phyloP scores from a whole-genome alignment of 92 coral and sea anemone genomes.

The Phenganax subtilis region DNA sequence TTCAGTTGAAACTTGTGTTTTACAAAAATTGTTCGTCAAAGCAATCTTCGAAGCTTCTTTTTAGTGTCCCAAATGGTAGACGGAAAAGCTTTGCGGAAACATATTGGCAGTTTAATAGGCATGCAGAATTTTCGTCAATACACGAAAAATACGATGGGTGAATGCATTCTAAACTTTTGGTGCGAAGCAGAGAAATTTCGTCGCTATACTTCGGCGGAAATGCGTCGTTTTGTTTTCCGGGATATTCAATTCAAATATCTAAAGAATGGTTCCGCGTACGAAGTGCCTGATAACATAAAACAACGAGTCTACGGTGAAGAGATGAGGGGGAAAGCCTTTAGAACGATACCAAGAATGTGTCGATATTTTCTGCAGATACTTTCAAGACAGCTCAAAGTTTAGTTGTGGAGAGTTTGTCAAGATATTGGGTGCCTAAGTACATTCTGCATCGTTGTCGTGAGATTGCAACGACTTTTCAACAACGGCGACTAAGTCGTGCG shows the following conservation, averaged over 20 bases:
- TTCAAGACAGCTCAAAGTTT: constrained; percentile 60
- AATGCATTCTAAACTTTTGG: constrained; percentile 68
- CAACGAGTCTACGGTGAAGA: constrained; percentile 66
- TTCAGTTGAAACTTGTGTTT: background rate
- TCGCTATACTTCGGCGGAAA: constrained; percentile 58
- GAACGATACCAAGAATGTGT: constrained; percentile 30
- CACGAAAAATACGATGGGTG: constrained; percentile 72
- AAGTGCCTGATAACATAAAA: constrained; percentile 78
- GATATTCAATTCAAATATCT: constrained; percentile 84
- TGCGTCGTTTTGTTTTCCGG: constrained; percentile 72
- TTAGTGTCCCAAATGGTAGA: constrained; percentile 27
- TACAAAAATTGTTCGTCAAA: background rate
- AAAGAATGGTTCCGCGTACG: constrained; percentile 67
- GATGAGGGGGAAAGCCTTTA: background rate
- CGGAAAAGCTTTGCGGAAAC: constrained; percentile 27
- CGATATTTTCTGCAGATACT: constrained; percentile 68
- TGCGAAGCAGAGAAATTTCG: constrained; percentile 81
- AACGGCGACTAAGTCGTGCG: constrained; percentile 31
- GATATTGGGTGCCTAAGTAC: constrained; percentile 83
- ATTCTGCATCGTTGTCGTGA: constrained; percentile 53
- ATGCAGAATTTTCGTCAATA: constrained; percentile 71
- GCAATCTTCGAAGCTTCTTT: background rate
- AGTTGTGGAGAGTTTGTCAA: constrained; percentile 57
- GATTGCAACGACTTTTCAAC: constrained; percentile 31
- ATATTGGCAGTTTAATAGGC: constrained; percentile 57